A percentile compares a stretch with the other conserved stretches of the same genome.
Evolutionary conservation across 2,888 invertebrate species (phyloP).

Genomic region (Drosophila lutescens): DNA sequence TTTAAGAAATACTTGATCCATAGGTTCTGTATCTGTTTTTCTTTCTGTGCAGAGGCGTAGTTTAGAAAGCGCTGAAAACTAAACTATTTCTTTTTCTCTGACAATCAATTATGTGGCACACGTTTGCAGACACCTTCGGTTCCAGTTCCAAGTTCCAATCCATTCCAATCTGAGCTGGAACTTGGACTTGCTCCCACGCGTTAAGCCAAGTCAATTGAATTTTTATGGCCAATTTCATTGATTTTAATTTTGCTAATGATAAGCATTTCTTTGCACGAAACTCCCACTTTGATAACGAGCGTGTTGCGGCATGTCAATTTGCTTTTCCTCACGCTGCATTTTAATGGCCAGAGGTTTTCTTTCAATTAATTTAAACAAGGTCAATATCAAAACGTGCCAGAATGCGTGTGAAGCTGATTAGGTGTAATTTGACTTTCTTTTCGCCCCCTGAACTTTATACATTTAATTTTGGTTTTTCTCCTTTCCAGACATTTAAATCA

Average conservation of each 20-base stretch:
- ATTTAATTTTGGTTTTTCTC: background rate
- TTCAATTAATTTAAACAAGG: conserved; percentile 82
- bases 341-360: conserved; percentile 63
- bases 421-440: conserved; percentile 59
- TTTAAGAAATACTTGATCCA: too few relatives aligned
- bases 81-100: conserved; percentile 63
- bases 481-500: conserved; percentile 24
- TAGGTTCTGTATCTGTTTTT: background rate
- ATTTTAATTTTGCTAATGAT: conserved; percentile 79
- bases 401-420: conserved; percentile 59
- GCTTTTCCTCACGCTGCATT: conserved; percentile 61
- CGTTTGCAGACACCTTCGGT: conserved; percentile 63
- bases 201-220: conserved; percentile 59
- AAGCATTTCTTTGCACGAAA: conserved; percentile 72
- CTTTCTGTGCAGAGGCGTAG: conserved; percentile 39
- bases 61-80: conserved; percentile 72
- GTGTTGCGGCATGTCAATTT: conserved; percentile 69
- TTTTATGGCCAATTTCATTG: conserved; percentile 78
- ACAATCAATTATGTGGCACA: conserved; percentile 72
- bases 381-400: conserved; percentile 83
- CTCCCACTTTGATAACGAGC: conserved; percentile 52
- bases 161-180: conserved; percentile 7
- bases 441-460: background rate
- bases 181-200: conserved; percentile 62
- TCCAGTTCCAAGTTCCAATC: conserved; percentile 24